A percentile compares a stretch with the other conserved stretches of the same genome.
Conservation (phyloP, 2,888 invertebrate species). For the Melanostoma scalare region DNA sequence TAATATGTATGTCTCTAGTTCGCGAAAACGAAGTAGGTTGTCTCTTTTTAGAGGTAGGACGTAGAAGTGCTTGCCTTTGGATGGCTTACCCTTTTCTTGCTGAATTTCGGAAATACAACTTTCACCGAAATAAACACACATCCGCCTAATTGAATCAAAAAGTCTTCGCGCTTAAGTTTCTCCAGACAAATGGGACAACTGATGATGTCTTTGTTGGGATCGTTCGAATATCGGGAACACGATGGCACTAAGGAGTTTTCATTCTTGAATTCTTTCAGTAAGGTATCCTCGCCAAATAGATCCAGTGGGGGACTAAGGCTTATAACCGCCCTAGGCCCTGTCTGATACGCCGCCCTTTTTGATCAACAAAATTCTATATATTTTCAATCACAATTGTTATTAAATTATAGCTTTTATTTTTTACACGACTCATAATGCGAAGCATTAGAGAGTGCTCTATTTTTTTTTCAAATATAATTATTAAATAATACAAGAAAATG, state of each 20-base stretch:
- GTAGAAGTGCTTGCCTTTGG: slow-evolving; percentile 20
- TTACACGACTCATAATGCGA: too few relatives aligned
- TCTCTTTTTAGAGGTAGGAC: slow-evolving; percentile 24
- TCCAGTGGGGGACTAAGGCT: too few relatives aligned
- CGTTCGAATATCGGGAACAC: slow-evolving; percentile 74
- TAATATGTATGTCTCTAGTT: slow-evolving; percentile 74
- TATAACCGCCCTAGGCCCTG: too few relatives aligned
- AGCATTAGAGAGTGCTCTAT: too few relatives aligned
- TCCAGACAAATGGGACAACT: slow-evolving; percentile 80
- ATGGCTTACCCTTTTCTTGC: not conserved
- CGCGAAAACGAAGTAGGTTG: slow-evolving; percentile 20
- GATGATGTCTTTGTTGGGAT: slow-evolving; percentile 79
- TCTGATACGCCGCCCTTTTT: too few relatives aligned
- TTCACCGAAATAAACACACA: slow-evolving; percentile 79
- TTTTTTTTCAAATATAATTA: too few relatives aligned
- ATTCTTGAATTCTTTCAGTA: slow-evolving; percentile 78
- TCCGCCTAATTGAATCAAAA: slow-evolving; percentile 80
- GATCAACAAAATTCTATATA: too few relatives aligned
- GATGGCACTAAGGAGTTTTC: slow-evolving; percentile 78
- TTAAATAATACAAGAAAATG: too few relatives aligned
- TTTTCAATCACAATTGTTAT: too few relatives aligned
- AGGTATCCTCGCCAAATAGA: slow-evolving; percentile 79
- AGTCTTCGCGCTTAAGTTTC: slow-evolving; percentile 77
- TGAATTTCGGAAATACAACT: slow-evolving; percentile 74
- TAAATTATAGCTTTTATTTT: too few relatives aligned